Conservation (phyloP, 2,113 vertebrate species). For the Dissostichus mawsoni region DNA sequence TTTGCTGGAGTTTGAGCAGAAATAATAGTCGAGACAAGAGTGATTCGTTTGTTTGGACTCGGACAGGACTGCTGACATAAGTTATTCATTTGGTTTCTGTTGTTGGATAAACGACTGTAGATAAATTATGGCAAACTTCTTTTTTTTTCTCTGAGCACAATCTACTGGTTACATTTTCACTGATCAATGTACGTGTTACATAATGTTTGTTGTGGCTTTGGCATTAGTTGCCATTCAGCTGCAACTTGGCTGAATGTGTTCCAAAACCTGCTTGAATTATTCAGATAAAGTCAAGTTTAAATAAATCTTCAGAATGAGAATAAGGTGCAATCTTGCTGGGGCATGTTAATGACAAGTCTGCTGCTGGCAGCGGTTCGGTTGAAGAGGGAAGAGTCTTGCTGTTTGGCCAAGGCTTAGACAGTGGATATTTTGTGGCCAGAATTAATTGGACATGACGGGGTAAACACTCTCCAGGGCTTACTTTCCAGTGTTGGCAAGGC, state of each 20-base stretch:
- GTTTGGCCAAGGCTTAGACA: slow-evolving; percentile 62
- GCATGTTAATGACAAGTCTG: slow-evolving; percentile 50
- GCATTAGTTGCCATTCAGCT: not conserved
- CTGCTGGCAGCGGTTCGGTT: slow-evolving; percentile 51
- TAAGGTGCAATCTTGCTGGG: slow-evolving; percentile 23
- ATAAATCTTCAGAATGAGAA: not conserved
- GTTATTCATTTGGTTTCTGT: slow-evolving; percentile 10
- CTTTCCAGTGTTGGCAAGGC: slow-evolving; percentile 38
- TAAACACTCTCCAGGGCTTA: slow-evolving; percentile 65
- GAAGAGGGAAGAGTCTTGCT: slow-evolving; percentile 55
- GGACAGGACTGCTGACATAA: slow-evolving; percentile 22
- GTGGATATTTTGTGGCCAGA: slow-evolving; percentile 60
- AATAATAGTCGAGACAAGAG: slow-evolving; percentile 39
- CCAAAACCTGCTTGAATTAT: not conserved
- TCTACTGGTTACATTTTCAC: not conserved
- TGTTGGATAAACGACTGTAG: slow-evolving; percentile 3
- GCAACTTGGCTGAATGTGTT: not conserved
- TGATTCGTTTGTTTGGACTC: slow-evolving; percentile 16
- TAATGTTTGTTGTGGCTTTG: not conserved
- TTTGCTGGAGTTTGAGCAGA: slow-evolving; percentile 52
- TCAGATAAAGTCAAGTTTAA: slow-evolving; percentile 12
- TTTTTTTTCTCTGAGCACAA: not conserved
- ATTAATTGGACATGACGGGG: slow-evolving; percentile 73
- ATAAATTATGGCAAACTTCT: not conserved
- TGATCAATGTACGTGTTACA: not conserved